Base-by-base conservation (phyloP, 2,113 vertebrate genomes). In the Struthidea cinerea region DNA sequence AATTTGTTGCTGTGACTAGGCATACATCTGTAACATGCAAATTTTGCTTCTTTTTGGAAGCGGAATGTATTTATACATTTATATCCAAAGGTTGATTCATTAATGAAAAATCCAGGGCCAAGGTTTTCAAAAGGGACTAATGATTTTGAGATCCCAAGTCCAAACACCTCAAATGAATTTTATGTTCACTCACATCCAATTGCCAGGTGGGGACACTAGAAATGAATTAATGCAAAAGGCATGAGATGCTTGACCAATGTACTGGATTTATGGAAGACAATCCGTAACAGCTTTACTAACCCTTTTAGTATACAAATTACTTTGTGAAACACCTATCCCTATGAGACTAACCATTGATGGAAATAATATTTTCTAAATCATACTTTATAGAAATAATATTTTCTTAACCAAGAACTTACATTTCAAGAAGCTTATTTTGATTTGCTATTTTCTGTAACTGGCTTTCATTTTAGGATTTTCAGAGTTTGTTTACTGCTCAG, bases 131-230 rank as follows among this genome's bases (percentile, higher is more conserved):
- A 70, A 87, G 35, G 10, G 26, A 57, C 28, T 85, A 41, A 57
- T 74, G 61, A 88, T 93, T 93, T 92, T 90, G 83, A 92, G 49
- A 90, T 88, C 33, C 23, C 49, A 65, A 27, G 14, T 65, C 55
- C 68, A 90, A 84, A 89, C 16, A 60, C 24, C 63, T 88, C 35
- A 69, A 59, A 76, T 0, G 0, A 78, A 42, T 88, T 83, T 92
- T 90, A 33, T 80, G 10, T 70, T 90, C 74, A 13, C 28, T 69
- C 50, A 57, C 46, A 74, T 59, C 65, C 91, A 94, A 69, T 83
- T 56, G 10, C 50, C 75, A 70, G 55, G 37, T 91, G 67, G 57
- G 8, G 30, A 63, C 44, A 30, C 27, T 84, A 59, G 80, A 95
- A 93, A 87, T 65, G 18, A 68, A 68, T 69, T 46, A 32, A 27